Evolutionary conservation across 2,797 vertebrate genomes (phyloP).

Genomic region (Myripristis jacobus): DNA sequence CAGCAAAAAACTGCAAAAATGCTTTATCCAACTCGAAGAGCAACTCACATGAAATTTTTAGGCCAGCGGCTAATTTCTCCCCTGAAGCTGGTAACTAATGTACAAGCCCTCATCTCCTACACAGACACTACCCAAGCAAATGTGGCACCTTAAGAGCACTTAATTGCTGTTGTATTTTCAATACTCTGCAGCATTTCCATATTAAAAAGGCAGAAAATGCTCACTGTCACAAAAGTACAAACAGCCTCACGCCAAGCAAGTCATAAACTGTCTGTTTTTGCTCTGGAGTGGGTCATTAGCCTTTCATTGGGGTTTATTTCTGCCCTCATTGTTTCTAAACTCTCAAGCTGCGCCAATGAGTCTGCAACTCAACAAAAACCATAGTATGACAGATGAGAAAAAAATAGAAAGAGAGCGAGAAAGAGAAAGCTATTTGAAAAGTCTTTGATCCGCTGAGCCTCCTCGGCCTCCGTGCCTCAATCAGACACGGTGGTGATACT

Average conservation of each 20-base stretch:
- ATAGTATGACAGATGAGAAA: constrained; percentile 51
- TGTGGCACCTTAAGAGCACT: neutral
- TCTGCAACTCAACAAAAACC: constrained; percentile 49
- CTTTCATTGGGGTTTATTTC: constrained; percentile 59
- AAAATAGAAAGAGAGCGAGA: constrained; percentile 33
- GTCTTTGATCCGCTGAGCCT: constrained; percentile 79
- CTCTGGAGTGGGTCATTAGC: constrained; percentile 42
- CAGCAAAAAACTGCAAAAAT: too few relatives aligned
- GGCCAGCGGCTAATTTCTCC: neutral
- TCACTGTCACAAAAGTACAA: constrained; percentile 5
- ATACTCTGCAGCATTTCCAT: neutral
- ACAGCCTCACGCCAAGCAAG: constrained; percentile 15
- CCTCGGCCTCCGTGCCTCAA: constrained; percentile 72
- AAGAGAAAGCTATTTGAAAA: constrained; percentile 71
- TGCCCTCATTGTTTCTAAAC: constrained; percentile 57
- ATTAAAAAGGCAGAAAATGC: constrained; percentile 4
- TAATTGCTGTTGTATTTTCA: constrained; percentile 8
- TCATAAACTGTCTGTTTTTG: constrained; percentile 28
- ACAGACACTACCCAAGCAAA: neutral
- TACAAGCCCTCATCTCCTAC: neutral
- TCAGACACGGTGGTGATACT: constrained; percentile 76
- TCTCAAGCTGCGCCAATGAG: constrained; percentile 42
- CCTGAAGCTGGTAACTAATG: neutral
- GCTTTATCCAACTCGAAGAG: too few relatives aligned
- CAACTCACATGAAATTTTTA: too few relatives aligned